Conservation (phyloP, 2,797 vertebrate genomes). For the Pangasius larnaudii region DNA sequence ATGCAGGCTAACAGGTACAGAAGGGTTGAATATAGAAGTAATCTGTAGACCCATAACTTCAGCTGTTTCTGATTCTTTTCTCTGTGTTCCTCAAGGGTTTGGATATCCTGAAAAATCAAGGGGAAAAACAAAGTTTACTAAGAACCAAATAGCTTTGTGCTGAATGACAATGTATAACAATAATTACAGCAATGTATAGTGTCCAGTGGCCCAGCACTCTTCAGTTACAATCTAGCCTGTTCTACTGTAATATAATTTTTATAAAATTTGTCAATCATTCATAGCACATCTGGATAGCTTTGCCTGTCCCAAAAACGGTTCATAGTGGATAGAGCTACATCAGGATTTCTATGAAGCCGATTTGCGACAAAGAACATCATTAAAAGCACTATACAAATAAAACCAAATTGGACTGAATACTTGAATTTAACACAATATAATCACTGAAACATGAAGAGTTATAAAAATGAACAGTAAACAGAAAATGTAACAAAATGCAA, state of each 20-base stretch:
- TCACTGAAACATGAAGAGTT: neutral
- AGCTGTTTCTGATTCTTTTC: conserved; percentile 92
- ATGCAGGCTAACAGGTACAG: conserved; percentile 85
- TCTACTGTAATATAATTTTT: neutral
- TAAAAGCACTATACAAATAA: neutral
- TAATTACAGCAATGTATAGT: neutral
- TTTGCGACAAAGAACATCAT: neutral
- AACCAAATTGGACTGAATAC: neutral
- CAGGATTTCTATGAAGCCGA: neutral
- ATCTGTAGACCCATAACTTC: conserved; percentile 90
- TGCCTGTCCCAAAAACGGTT: neutral
- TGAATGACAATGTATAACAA: neutral
- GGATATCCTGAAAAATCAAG: conserved; percentile 81
- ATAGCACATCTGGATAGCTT: neutral
- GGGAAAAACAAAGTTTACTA: neutral
- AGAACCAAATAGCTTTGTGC: neutral
- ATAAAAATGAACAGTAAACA: neutral
- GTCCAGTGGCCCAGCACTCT: neutral
- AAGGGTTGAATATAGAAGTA: conserved; percentile 88
- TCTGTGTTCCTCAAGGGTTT: conserved; percentile 88
- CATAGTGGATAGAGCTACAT: neutral
- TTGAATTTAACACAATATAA: neutral
- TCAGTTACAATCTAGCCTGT: neutral
- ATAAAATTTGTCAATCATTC: neutral
- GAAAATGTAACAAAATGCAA: neutral